Evolutionary conservation across 2,113 vertebrate genomes (phyloP).

Genomic region (Campylomormyrus numenius): DNA sequence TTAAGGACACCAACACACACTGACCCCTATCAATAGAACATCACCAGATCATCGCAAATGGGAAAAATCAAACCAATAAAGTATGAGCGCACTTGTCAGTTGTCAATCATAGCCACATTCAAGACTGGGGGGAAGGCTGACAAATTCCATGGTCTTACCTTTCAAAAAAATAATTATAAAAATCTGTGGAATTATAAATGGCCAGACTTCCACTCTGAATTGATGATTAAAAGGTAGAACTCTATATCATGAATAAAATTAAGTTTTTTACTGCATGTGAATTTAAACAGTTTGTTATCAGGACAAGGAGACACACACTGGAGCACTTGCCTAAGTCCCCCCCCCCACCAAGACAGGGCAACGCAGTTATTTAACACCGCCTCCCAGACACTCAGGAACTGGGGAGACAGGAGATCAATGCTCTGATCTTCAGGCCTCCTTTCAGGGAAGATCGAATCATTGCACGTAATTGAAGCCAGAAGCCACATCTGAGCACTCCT

Average conservation of each 20-base stretch:
- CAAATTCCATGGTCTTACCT: not conserved
- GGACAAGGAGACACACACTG: not conserved
- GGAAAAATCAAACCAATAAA: not conserved
- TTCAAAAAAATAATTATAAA: not conserved
- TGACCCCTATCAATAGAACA: not conserved
- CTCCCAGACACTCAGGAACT: conserved; percentile 50
- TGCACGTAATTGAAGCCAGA: conserved; percentile 63
- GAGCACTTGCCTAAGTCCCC: not conserved
- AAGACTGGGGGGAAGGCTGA: not conserved
- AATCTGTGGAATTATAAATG: not conserved
- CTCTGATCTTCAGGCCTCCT: conserved; percentile 48
- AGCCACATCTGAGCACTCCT: conserved; percentile 53
- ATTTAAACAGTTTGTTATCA: not conserved
- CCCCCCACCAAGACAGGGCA: conserved; percentile 40
- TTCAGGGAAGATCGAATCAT: conserved; percentile 57
- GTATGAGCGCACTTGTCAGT: not conserved
- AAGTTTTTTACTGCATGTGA: not conserved
- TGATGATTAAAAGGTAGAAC: not conserved
- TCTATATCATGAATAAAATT: not conserved
- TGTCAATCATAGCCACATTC: not conserved
- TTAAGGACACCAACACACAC: not conserved
- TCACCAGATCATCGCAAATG: not conserved
- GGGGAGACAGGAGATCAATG: conserved; percentile 29
- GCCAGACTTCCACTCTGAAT: not conserved
- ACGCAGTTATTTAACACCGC: conserved; percentile 50